phyloP scores from a whole-genome alignment of 2,888 invertebrate genomes.

The Diachrysia chrysitis region DNA sequence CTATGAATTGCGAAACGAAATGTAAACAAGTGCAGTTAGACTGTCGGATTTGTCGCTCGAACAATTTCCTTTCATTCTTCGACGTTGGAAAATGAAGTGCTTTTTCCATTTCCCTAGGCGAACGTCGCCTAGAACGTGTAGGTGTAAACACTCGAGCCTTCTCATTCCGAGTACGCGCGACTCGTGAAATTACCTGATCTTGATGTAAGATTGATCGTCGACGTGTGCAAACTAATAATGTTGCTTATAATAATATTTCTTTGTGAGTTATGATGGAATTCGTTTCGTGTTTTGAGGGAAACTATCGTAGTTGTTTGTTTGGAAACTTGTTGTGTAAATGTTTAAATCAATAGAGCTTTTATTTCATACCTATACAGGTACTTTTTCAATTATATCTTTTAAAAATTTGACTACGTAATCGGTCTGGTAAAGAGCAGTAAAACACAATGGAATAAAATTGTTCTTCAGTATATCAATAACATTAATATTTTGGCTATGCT shows the following conservation, averaged over 20 bases:
- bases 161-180: conserved; percentile 56
- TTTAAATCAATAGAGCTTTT: background rate
- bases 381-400: no score
- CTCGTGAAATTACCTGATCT: conserved; percentile 59
- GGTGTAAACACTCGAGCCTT: conserved; percentile 42
- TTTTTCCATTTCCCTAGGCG: conserved; percentile 63
- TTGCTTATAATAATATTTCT: conserved; percentile 11
- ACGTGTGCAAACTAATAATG: conserved; percentile 22
- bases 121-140: conserved; percentile 24
- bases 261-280: conserved; percentile 6
- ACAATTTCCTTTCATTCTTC: conserved; percentile 54
- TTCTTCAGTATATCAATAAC: no score
- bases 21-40: conserved; percentile 40
- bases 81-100: conserved; percentile 54
- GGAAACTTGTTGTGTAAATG: background rate
- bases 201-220: conserved; percentile 55
- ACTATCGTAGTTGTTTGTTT: conserved; percentile 1
- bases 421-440: no score
- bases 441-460: no score
- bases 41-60: conserved; percentile 49
- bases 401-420: no score
- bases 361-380: no score
- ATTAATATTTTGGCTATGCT: no score
- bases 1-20: conserved; percentile 35
- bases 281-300: background rate